Evolutionary conservation across 2,113 vertebrate genomes (phyloP).

Genomic region (Talpa occidentalis): DNA sequence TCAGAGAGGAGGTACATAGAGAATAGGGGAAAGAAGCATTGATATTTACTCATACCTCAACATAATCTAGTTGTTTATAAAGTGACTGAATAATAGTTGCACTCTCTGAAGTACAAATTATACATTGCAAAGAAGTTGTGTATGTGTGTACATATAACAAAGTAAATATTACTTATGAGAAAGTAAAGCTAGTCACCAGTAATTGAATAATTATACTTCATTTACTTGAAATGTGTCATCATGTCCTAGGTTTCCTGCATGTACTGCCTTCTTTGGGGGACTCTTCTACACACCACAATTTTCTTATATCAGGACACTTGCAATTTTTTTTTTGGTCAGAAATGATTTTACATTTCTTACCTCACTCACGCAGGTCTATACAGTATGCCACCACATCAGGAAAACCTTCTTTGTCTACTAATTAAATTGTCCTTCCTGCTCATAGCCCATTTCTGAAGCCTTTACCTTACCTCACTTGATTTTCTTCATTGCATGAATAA

Average conservation of each 20-base stretch:
- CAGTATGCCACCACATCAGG: neutral
- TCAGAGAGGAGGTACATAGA: neutral
- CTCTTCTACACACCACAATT: neutral
- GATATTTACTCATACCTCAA: neutral
- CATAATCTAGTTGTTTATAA: neutral
- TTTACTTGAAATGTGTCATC: slow-evolving; percentile 1
- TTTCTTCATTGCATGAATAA: neutral
- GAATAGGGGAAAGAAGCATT: neutral
- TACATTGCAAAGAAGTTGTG: neutral
- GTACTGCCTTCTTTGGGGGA: neutral
- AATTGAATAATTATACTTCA: neutral
- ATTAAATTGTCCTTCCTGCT: neutral
- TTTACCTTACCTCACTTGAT: neutral
- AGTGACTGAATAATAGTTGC: neutral
- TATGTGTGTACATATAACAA: neutral
- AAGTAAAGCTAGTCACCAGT: neutral
- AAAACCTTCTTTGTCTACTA: neutral
- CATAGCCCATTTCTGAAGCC: neutral
- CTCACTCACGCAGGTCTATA: neutral
- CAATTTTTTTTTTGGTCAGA: neutral
- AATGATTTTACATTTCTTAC: neutral
- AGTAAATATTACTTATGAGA: neutral
- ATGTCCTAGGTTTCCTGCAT: neutral
- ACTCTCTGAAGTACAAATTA: neutral
- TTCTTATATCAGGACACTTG: neutral